Conservation (phyloP, 2,113 vertebrate species). For the Peucedramus taeniatus region DNA sequence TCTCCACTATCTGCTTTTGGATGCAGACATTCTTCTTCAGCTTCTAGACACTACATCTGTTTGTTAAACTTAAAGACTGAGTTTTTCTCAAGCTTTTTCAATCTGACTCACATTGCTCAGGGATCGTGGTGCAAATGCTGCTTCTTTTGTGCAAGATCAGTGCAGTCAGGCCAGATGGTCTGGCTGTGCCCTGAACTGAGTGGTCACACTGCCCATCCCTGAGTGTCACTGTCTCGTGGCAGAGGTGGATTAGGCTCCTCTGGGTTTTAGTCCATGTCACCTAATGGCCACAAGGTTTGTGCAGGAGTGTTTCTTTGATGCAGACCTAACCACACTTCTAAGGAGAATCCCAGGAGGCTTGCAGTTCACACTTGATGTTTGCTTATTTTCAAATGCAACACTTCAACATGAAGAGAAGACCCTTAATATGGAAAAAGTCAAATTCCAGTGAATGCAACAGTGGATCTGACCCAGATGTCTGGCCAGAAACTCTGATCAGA, state of each 20-base stretch:
- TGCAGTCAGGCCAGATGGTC: fast-evolving
- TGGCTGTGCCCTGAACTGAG: neutral
- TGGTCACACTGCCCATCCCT: neutral
- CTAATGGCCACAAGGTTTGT: neutral
- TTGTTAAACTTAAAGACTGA: neutral
- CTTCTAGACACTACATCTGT: neutral
- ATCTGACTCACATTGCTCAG: neutral
- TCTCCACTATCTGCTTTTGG: neutral
- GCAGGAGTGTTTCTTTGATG: neutral
- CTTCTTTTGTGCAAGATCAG: neutral
- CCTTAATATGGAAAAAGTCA: neutral
- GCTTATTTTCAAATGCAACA: neutral
- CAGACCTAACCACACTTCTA: neutral
- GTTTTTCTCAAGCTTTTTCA: neutral
- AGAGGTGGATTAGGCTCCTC: neutral
- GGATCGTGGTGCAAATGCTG: neutral
- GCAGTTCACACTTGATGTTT: neutral
- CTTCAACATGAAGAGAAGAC: neutral
- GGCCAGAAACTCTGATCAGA: neutral
- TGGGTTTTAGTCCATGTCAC: neutral
- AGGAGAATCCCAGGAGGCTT: neutral
- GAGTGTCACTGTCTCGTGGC: neutral
- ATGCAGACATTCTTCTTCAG: neutral
- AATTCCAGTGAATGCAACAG: neutral
- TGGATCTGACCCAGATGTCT: neutral